Percentiles rank a stretch among this genome's conserved stretches.
Evolutionary conservation across 2,113 vertebrate genomes (phyloP).

Genomic region (Phyllostomus discolor): DNA sequence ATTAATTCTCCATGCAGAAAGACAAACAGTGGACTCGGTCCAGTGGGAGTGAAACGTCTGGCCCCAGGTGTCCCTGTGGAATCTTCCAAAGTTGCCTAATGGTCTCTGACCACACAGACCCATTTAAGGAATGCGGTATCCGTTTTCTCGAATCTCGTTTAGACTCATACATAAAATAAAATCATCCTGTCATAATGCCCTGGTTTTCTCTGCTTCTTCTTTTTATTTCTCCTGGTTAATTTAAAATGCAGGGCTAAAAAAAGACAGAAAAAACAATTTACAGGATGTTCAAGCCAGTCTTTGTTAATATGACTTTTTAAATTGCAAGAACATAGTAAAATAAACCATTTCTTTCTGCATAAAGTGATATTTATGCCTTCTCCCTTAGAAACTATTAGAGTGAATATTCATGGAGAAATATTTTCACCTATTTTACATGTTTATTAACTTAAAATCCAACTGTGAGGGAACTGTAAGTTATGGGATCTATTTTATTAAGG

Average conservation of each 20-base stretch:
- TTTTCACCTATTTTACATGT: not conserved
- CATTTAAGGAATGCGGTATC: constrained; percentile 72
- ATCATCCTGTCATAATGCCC: constrained; percentile 69
- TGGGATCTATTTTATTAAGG: not conserved
- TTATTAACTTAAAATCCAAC: not conserved
- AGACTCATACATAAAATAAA: constrained; percentile 72
- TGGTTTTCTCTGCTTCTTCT: constrained; percentile 59
- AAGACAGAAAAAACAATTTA: constrained; percentile 3
- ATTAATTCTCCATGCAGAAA: constrained; percentile 84
- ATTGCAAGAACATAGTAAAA: constrained; percentile 2
- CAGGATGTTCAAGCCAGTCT: not conserved
- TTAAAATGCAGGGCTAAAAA: constrained; percentile 73
- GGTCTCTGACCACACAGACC: constrained; percentile 76
- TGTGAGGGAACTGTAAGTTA: not conserved
- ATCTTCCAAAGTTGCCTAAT: constrained; percentile 73
- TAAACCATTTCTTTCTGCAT: not conserved
- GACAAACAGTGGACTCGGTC: constrained; percentile 77
- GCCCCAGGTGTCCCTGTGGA: constrained; percentile 77
- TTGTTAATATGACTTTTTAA: not conserved
- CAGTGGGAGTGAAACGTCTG: constrained; percentile 76
- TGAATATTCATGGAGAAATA: not conserved
- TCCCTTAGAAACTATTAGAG: not conserved
- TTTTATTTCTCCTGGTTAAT: constrained; percentile 75
- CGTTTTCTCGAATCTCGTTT: constrained; percentile 79
- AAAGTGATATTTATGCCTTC: not conserved